These are phyloP conservation scores for Acromyrmex echinatior DNA, from an alignment of 1,140 invertebrate genomes.

Conservation along the genomic window DNA sequence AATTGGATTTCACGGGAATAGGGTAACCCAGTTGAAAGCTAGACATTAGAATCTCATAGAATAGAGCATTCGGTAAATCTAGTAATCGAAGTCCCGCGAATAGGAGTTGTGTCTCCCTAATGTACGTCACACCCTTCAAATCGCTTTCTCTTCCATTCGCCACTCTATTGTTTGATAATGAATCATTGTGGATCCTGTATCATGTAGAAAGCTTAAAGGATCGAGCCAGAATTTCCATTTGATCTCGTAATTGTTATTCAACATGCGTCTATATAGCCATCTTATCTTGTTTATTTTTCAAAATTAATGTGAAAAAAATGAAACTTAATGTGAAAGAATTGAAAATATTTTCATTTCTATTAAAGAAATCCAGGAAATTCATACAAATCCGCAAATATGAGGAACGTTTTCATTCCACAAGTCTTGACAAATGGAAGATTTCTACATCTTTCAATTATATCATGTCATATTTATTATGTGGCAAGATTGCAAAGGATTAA, in stretches of 20 bases:
- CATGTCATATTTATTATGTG: constrained; percentile 6
- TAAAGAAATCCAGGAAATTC: neutral
- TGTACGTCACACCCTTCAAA: constrained; percentile 18
- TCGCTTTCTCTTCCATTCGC: constrained; percentile 8
- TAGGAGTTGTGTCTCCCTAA: neutral
- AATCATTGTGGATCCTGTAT: constrained; percentile 16
- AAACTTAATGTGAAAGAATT: neutral
- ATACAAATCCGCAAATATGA: neutral
- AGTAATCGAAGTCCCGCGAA: constrained; percentile 32
- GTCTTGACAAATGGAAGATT: neutral
- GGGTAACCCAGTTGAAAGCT: constrained; percentile 16
- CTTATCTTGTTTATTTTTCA: neutral
- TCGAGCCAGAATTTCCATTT: constrained; percentile 5
- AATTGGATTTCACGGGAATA: constrained; percentile 12
- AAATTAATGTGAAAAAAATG: neutral
- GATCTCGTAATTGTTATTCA: neutral
- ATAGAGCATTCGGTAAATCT: constrained; percentile 26
- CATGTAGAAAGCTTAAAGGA: neutral
- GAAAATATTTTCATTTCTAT: neutral
- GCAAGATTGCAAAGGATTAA: neutral
- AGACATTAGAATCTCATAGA: constrained; percentile 18
- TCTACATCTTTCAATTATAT: neutral
- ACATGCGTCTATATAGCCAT: neutral
- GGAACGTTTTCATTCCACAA: neutral
- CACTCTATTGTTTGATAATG: constrained; percentile 17